phyloP scores from a whole-genome alignment of 2,113 vertebrate species.

The Verasper variegatus region DNA sequence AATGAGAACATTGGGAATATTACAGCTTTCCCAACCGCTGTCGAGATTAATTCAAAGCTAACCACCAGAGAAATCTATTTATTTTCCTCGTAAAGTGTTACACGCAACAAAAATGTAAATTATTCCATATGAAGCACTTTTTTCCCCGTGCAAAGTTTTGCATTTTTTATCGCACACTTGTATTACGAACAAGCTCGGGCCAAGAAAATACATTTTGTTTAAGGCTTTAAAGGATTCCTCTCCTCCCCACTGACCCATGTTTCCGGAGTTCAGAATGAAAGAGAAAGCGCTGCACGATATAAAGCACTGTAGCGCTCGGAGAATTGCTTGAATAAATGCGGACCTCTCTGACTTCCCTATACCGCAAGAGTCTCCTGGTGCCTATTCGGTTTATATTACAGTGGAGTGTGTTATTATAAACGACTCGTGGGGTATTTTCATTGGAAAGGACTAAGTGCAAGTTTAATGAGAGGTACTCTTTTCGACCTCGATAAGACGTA shows the following conservation, averaged over 20 bases:
- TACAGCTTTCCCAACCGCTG: not conserved
- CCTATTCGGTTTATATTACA: slow-evolving; percentile 68
- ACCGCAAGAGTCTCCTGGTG: slow-evolving; percentile 46
- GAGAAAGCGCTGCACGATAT: slow-evolving; percentile 62
- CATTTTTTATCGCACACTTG: slow-evolving; percentile 16
- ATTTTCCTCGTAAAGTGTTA: not conserved
- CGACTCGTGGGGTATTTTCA: slow-evolving; percentile 49
- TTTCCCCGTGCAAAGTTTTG: slow-evolving; percentile 24
- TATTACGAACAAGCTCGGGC: slow-evolving; percentile 15
- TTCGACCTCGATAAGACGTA: slow-evolving; percentile 52
- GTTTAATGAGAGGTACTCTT: slow-evolving; percentile 66
- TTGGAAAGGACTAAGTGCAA: slow-evolving; percentile 52
- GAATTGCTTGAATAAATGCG: slow-evolving; percentile 59
- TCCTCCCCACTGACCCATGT: slow-evolving; percentile 50
- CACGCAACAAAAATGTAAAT: slow-evolving; percentile 5
- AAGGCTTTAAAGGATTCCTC: slow-evolving; percentile 38
- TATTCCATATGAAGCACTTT: slow-evolving; percentile 25
- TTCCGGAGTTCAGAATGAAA: slow-evolving; percentile 46
- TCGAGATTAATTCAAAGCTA: not conserved
- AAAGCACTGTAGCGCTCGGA: slow-evolving; percentile 49
- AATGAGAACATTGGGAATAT: not conserved
- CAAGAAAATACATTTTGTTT: slow-evolving; percentile 15
- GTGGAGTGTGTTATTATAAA: slow-evolving; percentile 66
- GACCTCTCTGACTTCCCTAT: slow-evolving; percentile 63
- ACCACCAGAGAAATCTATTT: not conserved